Conservation (phyloP, 2,113 vertebrate genomes). For the Hippocampus zosterae region DNA sequence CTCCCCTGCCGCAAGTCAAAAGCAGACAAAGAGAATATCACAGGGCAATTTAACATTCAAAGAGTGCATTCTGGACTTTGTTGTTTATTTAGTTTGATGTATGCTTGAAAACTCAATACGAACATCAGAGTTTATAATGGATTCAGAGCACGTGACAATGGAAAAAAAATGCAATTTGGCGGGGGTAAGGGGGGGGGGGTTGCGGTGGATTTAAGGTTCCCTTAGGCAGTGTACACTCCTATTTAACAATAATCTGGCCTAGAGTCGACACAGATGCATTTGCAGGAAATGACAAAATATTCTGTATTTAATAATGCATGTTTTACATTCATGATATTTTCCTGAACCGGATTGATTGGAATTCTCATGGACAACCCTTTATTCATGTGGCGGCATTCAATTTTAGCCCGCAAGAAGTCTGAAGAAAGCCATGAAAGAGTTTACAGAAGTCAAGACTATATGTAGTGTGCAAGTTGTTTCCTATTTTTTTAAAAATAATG, state of each 20-base stretch:
- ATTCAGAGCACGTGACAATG: background rate
- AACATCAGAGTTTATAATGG: background rate
- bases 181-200: background rate
- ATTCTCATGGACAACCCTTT: no score
- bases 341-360: no score
- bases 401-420: no score
- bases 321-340: no score
- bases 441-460: no score
- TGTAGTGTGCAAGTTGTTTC: no score
- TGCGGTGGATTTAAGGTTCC: background rate
- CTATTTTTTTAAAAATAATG: no score
- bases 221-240: no score
- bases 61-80: background rate
- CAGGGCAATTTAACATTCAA: background rate
- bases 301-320: background rate
- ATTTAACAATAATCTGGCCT: no score
- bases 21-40: constrained; percentile 10
- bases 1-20: constrained; percentile 1
- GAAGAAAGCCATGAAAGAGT: no score
- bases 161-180: background rate
- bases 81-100: background rate
- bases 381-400: no score
- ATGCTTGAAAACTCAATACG: background rate
- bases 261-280: background rate
- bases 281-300: background rate